Percentiles rank a stretch among this genome's conserved stretches.
phyloP scores from a whole-genome alignment of 2,888 invertebrate species.

The Parnassius apollo region DNA sequence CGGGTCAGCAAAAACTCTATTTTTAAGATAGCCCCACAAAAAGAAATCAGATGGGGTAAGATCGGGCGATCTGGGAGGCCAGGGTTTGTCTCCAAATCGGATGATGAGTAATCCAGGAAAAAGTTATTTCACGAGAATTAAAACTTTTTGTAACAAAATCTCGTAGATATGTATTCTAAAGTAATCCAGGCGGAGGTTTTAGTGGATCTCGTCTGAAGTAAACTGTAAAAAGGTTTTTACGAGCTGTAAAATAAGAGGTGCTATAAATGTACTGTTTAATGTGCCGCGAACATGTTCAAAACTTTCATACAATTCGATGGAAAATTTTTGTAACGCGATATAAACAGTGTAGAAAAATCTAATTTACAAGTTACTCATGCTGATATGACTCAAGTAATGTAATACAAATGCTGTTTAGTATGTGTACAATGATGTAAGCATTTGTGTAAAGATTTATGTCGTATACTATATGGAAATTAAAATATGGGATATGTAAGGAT shows the following conservation, averaged over 20 bases:
- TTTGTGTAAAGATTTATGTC: too few relatives aligned
- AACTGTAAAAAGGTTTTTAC: constrained; percentile 7
- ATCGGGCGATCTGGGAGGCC: too few relatives aligned
- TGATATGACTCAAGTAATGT: background rate
- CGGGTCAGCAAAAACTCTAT: too few relatives aligned
- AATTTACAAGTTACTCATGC: too few relatives aligned
- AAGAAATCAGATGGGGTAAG: too few relatives aligned
- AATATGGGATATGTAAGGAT: background rate
- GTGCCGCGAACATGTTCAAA: background rate
- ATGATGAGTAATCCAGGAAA: too few relatives aligned
- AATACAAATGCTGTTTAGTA: background rate
- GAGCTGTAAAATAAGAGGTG: constrained; percentile 8
- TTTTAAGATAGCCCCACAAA: too few relatives aligned
- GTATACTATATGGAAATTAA: too few relatives aligned
- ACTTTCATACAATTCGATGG: background rate
- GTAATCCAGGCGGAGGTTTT: background rate
- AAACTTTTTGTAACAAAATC: background rate
- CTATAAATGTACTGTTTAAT: constrained; percentile 7
- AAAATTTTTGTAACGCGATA: background rate
- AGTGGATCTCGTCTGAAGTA: constrained; percentile 1
- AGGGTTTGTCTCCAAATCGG: too few relatives aligned
- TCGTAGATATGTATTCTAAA: constrained; percentile 1
- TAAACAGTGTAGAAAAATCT: too few relatives aligned
- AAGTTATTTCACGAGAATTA: background rate
- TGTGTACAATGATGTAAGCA: too few relatives aligned